Conservation (phyloP, 2,888 invertebrate species). For the Campopleginae sp. region DNA sequence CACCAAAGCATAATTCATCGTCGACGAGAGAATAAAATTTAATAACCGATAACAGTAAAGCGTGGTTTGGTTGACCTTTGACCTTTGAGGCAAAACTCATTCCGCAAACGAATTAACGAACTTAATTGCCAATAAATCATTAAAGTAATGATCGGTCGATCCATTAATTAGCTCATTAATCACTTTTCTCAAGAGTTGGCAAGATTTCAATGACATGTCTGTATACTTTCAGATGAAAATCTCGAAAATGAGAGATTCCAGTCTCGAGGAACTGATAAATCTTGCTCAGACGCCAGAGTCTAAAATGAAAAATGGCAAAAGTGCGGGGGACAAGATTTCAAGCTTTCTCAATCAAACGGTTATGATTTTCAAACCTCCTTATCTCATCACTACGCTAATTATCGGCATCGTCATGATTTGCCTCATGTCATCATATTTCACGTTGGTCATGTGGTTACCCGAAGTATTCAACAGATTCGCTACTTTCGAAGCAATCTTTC, state of each 20-base stretch:
- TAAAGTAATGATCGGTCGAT: neutral
- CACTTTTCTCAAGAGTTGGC: neutral
- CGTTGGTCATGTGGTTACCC: slow-evolving; percentile 96
- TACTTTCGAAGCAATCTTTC: slow-evolving; percentile 88
- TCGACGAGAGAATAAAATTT: neutral
- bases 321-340: slow-evolving; percentile 38
- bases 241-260: slow-evolving; percentile 67
- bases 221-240: slow-evolving; percentile 69
- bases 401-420: slow-evolving; percentile 93
- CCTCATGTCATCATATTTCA: slow-evolving; percentile 93
- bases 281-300: slow-evolving; percentile 37
- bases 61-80: neutral
- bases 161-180: slow-evolving; percentile 4
- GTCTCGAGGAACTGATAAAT: slow-evolving; percentile 65
- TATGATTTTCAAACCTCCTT: slow-evolving; percentile 89
- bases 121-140: slow-evolving; percentile 11
- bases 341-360: slow-evolving; percentile 91
- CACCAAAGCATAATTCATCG: neutral
- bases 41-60: neutral
- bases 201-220: neutral
- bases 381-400: slow-evolving; percentile 89
- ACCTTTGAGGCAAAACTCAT: neutral
- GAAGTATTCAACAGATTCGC: slow-evolving; percentile 92
- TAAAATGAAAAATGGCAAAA: slow-evolving; percentile 72
- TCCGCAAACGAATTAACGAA: neutral